Evolutionary conservation across 2,797 vertebrate species (phyloP).

Genomic region (Hafferia zeledoni): DNA sequence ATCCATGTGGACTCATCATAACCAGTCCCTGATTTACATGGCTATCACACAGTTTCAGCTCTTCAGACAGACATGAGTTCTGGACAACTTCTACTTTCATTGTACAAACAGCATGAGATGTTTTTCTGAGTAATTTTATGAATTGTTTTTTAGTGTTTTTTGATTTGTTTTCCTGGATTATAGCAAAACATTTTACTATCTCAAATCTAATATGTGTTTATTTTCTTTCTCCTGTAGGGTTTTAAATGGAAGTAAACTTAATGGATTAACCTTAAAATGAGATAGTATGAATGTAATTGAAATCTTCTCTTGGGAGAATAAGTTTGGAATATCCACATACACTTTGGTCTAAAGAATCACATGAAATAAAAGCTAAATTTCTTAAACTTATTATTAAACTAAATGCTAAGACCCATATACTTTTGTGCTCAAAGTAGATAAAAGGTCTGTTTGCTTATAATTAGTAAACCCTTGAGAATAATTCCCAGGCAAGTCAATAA

Average conservation of each 20-base stretch:
- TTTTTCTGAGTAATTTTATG: not conserved
- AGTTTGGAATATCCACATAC: not conserved
- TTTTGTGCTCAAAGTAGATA: not conserved
- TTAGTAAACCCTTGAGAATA: not conserved
- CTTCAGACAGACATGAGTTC: not conserved
- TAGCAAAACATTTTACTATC: not conserved
- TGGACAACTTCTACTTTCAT: not conserved
- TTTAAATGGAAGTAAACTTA: not conserved
- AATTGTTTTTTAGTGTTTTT: not conserved
- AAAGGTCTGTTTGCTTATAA: not conserved
- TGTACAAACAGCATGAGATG: not conserved
- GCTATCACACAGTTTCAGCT: not conserved
- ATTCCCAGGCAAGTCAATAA: not conserved
- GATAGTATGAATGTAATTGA: not conserved
- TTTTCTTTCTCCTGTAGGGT: not conserved
- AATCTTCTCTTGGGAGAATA: not conserved
- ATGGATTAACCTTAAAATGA: not conserved
- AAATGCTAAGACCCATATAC: not conserved
- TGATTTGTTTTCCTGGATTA: not conserved
- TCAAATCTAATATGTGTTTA: not conserved
- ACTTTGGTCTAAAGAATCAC: not conserved
- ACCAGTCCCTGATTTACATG: not conserved
- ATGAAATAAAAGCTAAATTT: not conserved
- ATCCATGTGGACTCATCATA: not conserved
- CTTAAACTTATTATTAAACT: not conserved